A percentile compares a stretch with the other conserved stretches of the same genome.
phyloP scores from a whole-genome alignment of 1,140 invertebrate genomes.

The Parasteatoda tepidariorum region DNA sequence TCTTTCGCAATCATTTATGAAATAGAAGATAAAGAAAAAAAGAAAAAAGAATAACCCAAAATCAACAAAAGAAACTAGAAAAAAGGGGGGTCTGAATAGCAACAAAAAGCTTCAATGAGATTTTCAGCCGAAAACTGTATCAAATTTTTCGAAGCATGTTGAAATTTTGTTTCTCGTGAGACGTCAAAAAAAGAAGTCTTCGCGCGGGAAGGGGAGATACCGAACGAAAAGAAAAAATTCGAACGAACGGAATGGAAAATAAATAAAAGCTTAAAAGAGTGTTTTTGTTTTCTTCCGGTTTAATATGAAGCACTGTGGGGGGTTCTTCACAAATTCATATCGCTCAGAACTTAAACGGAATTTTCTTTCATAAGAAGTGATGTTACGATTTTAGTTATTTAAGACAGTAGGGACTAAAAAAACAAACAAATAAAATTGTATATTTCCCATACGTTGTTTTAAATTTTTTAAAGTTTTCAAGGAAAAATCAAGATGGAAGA shows the following conservation, averaged over 20 bases:
- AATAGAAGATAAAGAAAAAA: conserved; percentile 4
- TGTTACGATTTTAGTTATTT: too few relatives aligned
- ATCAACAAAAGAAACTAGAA: conserved; percentile 24
- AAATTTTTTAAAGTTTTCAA: too few relatives aligned
- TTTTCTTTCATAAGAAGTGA: too few relatives aligned
- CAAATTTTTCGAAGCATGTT: conserved; percentile 57
- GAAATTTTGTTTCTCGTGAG: conserved; percentile 32
- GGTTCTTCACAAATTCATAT: conserved; percentile 22
- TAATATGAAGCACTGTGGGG: conserved; percentile 21
- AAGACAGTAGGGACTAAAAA: too few relatives aligned
- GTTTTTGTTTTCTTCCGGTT: conserved; percentile 50
- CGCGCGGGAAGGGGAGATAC: neutral
- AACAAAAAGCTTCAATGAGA: conserved; percentile 55
- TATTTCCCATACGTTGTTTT: too few relatives aligned
- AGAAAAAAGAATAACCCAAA: neutral
- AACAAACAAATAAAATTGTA: too few relatives aligned
- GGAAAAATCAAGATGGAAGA: too few relatives aligned
- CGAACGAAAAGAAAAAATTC: neutral
- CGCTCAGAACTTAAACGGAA: neutral
- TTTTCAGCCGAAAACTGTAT: conserved; percentile 54
- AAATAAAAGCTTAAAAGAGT: conserved; percentile 51
- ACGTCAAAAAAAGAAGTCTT: neutral
- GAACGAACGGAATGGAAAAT: conserved; percentile 44
- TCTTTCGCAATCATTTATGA: conserved; percentile 46
- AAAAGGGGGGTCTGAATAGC: conserved; percentile 8